These are phyloP conservation scores for Melikaiella ostensackeni DNA, from an alignment of 2,888 invertebrate species.

Conservation along the genomic window DNA sequence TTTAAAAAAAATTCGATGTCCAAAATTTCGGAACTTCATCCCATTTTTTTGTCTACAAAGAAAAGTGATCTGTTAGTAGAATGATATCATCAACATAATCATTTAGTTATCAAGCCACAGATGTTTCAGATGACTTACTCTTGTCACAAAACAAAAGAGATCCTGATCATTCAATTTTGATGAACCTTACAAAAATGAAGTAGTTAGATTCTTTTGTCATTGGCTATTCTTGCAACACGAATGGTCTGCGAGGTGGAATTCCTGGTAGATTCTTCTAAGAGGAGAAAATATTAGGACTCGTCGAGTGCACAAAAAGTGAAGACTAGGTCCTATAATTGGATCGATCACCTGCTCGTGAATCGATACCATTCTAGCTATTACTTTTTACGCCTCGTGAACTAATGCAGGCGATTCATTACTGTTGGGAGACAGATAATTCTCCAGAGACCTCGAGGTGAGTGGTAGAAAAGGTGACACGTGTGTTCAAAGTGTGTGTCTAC, in stretches of 20 bases:
- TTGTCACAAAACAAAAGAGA: no score
- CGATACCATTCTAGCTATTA: not conserved
- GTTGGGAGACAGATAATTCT: slow-evolving; percentile 28
- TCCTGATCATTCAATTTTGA: not conserved
- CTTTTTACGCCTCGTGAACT: not conserved
- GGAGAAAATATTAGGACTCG: not conserved
- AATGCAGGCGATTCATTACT: slow-evolving; percentile 22
- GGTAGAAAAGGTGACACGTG: slow-evolving; percentile 60
- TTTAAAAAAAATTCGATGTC: no score
- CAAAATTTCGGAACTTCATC: no score
- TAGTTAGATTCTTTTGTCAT: not conserved
- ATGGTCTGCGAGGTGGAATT: not conserved
- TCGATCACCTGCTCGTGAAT: not conserved
- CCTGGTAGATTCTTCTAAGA: not conserved
- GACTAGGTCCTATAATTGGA: slow-evolving; percentile 9
- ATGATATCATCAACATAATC: no score
- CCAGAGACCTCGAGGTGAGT: slow-evolving; percentile 10
- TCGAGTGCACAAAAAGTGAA: not conserved
- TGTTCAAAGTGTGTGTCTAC: slow-evolving; percentile 55
- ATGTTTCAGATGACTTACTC: no score
- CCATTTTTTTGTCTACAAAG: no score
- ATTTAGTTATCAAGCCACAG: no score
- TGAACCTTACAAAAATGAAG: not conserved
- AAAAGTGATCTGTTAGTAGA: no score
- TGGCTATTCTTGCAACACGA: not conserved